These are phyloP conservation scores for Clanis bilineata DNA, from an alignment of 2,888 invertebrate species.

Conservation along the genomic window DNA sequence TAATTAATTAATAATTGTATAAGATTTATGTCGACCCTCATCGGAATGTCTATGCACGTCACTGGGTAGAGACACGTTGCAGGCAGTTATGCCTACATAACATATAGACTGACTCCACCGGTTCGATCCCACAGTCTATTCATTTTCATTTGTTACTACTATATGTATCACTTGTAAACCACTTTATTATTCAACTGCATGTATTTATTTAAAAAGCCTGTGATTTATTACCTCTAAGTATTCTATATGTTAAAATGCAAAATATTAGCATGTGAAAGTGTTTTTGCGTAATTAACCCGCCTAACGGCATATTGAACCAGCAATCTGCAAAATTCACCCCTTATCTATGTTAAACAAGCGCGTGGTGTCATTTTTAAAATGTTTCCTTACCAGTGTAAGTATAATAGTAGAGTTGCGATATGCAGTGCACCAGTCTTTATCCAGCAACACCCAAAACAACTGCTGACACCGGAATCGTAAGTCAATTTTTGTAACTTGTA, in stretches of 20 bases:
- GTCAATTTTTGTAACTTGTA: slow-evolving; percentile 29
- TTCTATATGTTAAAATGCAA: not conserved
- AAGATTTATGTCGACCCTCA: no score
- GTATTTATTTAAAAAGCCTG: not conserved
- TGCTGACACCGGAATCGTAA: slow-evolving; percentile 23
- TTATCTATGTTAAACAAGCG: not conserved
- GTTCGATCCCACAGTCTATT: no score
- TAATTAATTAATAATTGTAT: no score
- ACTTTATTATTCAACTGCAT: no score
- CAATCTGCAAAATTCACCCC: not conserved
- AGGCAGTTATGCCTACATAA: no score
- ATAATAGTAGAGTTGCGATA: not conserved
- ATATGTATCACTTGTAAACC: no score
- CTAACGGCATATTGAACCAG: slow-evolving; percentile 9
- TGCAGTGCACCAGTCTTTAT: slow-evolving; percentile 2
- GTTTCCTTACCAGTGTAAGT: slow-evolving; percentile 5
- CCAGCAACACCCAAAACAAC: slow-evolving; percentile 21
- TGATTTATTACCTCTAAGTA: not conserved
- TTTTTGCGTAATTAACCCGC: slow-evolving; percentile 15
- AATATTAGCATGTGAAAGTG: not conserved
- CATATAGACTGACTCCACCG: no score
- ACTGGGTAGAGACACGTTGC: no score
- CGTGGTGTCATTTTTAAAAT: not conserved
- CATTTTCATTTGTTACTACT: no score
- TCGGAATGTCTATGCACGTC: no score